Base-by-base conservation (phyloP, 2,113 vertebrate genomes). In the Donacobius atricapilla region DNA sequence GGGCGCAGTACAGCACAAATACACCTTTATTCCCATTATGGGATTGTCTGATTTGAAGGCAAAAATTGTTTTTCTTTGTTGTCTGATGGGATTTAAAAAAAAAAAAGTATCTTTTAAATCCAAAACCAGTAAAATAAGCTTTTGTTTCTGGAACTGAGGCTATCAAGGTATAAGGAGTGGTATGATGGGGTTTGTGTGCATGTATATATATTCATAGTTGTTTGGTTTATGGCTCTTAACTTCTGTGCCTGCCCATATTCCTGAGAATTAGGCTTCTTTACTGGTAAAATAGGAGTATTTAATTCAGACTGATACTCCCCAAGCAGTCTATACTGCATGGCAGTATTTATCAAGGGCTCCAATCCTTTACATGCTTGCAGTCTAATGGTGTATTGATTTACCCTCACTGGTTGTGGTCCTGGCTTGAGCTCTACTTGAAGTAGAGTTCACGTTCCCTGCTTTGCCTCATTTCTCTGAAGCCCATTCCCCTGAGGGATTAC, bases 321-420 rank as follows among this genome's bases (percentile, higher is more conserved):
- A 39, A 17, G 60, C 28, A 82, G 69, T 58, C 69, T 60, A 30
- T 60, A 45, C 17, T 61, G 17, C n/a, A 27, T 54, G 70, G 31
- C 63, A 83, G 30, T 35, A 61, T 90, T 83, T 83, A 90, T 69
- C 70, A 61, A 69, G 47, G 40, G 7, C 40, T 83, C 54, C 63
- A 54, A 61, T 42, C 47, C 79, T 54, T 61, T 47, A 42, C 79
- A 33, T 0, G 1, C 61, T 69, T 69, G 54, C 40, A 76, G 25
- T 19, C 63, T 76, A 90, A 83, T 69, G 27, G 63, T 30, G 8
- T 90, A 90, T 83, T 83, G 87, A 83, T 90, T 61, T 40, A 35
- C 17, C 47, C 54, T 83, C 25, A 2, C 30, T 47, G 30, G 4
- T 15, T 61, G 63, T 68, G 47, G 40, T 69, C 17, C 40, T 76